Evolutionary conservation across 64 coral and sea anemone species (phyloP), one percentile per base, ranked within the genome.

Genomic region (Porites lutea): DNA sequence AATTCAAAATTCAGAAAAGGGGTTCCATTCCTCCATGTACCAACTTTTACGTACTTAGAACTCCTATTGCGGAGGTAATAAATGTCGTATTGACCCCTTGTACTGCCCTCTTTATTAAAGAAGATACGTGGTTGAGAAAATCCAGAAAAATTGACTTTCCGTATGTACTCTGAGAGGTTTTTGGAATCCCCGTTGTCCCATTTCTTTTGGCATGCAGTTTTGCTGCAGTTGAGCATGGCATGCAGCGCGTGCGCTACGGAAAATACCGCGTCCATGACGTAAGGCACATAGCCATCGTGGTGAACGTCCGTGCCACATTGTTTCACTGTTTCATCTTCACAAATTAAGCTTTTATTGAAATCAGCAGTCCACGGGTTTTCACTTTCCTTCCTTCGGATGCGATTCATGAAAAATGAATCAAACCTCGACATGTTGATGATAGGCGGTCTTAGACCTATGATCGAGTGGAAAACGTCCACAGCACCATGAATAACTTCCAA

Each of bases 201-300:
- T 76, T 51, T 20, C 48, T 12, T 48, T 13, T 77, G 18, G 82
- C 92, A 94, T 3, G 57, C 77, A 19, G 15, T 74, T 74, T 63
- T 9, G 8, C 53, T 75, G 73, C 92, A 94, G 9, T 63, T 18
- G 27, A 82, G 64, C 78, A 89, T 94, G 16, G 79, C 74, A 44
- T 94, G 92, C 2, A 94, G 67, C 49, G 92, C 92, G 65, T 94
- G 86, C 47, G 92, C 92, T 18, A 89, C 62, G 20, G 92, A 87
- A 45, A 89, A 75, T 49, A 94, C 92, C 43, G 86, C 92, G 27
- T 94, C 92, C 49, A 94, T 75, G 12, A 94, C 58, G 21, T 94
- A 89, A 15, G 92, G n/a, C 2, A 94, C 92, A 89, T 94, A 94
- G 19, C 86, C 92, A 43, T 89, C 59, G 53, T 57, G 61, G 57